Conservation (phyloP, 2,888 invertebrate species). For the Lomographa bimaculata region DNA sequence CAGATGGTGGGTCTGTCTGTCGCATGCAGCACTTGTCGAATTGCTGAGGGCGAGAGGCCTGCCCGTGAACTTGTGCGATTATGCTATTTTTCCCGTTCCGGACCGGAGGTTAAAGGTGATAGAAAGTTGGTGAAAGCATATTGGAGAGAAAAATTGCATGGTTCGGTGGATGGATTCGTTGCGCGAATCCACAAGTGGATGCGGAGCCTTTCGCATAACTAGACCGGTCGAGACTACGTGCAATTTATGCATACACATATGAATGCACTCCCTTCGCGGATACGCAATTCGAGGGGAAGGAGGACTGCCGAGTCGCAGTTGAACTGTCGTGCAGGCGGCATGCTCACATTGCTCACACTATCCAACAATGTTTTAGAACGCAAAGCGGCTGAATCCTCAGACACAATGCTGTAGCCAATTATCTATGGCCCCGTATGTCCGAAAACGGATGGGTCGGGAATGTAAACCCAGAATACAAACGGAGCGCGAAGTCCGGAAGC, state of each 20-base stretch:
- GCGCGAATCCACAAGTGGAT: constrained; percentile 12
- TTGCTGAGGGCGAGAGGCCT: constrained; percentile 4
- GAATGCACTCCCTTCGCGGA: constrained; percentile 18
- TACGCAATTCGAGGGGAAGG: constrained; percentile 13
- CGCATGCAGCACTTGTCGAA: constrained; percentile 24
- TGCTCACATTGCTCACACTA: constrained; percentile 36
- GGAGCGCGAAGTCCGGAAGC: constrained; percentile 34
- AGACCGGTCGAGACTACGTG: constrained; percentile 20
- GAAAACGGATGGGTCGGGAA: constrained; percentile 37
- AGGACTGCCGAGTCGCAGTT: constrained; percentile 13
- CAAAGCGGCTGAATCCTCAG: constrained; percentile 34
- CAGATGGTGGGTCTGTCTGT: constrained; percentile 25
- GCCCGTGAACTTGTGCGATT: background rate
- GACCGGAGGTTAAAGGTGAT: constrained; percentile 7
- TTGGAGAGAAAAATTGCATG: too few relatives aligned
- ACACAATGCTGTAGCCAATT: constrained; percentile 1
- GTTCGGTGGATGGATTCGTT: constrained; percentile 12
- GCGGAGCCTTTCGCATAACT: background rate
- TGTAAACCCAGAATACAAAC: constrained; percentile 10
- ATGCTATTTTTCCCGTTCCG: too few relatives aligned
- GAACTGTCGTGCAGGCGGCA: constrained; percentile 48
- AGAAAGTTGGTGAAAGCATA: too few relatives aligned
- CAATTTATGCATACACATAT: constrained; percentile 21
- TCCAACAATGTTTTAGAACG: constrained; percentile 46
- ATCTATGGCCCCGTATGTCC: constrained; percentile 33